Conservation (phyloP, 2,113 vertebrate species). For the Pteronura brasiliensis region DNA sequence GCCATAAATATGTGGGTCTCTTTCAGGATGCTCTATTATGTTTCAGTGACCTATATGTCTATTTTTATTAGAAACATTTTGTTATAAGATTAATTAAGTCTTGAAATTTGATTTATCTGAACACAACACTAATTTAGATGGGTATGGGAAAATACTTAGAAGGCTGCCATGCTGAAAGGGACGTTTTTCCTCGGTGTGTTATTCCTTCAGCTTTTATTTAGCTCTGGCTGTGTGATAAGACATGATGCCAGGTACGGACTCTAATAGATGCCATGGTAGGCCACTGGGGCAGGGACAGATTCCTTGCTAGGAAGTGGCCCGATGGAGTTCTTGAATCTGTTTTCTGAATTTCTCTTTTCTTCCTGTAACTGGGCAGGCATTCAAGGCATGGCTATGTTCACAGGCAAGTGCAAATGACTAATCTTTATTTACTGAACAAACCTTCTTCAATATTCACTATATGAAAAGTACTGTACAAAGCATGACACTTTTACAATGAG, state of each 20-base stretch:
- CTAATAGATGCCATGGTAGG: background rate
- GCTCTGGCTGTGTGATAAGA: background rate
- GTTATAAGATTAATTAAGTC: background rate
- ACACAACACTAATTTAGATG: background rate
- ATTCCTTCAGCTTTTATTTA: background rate
- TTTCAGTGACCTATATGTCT: background rate
- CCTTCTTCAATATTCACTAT: background rate
- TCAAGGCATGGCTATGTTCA: background rate
- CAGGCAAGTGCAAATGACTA: background rate
- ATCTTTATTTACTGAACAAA: constrained; percentile 35
- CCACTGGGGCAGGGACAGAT: background rate
- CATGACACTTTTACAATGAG: background rate
- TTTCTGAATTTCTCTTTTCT: background rate
- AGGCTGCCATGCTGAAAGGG: background rate
- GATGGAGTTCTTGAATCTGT: background rate
- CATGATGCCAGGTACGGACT: background rate
- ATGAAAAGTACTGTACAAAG: background rate
- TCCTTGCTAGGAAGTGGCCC: background rate
- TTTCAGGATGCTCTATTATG: background rate
- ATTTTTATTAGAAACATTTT: constrained; percentile 15
- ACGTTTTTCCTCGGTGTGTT: background rate
- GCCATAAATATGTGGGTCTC: background rate
- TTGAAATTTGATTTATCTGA: background rate
- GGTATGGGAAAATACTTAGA: background rate
- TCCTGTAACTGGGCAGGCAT: background rate